These are phyloP conservation scores for Enteromius argenteus DNA, from an alignment of 2,797 vertebrate species.

Conservation along the genomic window DNA sequence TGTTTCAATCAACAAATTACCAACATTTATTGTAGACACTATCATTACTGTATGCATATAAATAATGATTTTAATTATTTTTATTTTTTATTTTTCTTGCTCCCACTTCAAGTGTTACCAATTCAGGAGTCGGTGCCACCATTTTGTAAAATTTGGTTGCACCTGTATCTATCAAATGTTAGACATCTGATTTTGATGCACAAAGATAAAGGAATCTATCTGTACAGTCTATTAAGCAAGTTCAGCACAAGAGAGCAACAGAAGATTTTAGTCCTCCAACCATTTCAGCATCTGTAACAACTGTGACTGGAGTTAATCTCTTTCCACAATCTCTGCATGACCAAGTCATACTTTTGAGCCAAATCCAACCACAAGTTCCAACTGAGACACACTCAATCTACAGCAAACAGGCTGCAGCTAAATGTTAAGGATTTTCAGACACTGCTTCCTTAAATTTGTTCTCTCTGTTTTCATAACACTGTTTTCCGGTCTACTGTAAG, in stretches of 20 bases:
- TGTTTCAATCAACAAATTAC: not conserved
- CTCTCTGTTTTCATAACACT: not conserved
- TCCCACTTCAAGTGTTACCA: not conserved
- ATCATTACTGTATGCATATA: not conserved
- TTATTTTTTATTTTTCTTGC: not conserved
- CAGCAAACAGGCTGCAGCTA: not conserved
- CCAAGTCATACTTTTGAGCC: not conserved
- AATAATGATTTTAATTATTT: too few species aligned
- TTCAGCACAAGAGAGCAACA: not conserved
- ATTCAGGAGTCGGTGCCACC: not conserved
- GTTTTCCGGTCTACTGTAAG: not conserved
- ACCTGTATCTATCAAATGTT: not conserved
- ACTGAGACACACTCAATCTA: slow-evolving; percentile 1
- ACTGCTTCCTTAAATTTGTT: not conserved
- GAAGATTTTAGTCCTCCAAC: not conserved
- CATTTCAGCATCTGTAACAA: slow-evolving; percentile 4
- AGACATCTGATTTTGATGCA: not conserved
- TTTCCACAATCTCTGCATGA: slow-evolving; percentile 3
- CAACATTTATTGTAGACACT: not conserved
- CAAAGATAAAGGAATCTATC: not conserved
- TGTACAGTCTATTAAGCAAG: not conserved
- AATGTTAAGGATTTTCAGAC: not conserved
- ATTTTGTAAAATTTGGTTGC: not conserved
- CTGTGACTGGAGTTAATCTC: not conserved
- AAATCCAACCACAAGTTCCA: not conserved